These are phyloP conservation scores for Charaxes varanes DNA, from an alignment of 1,140 invertebrate species.

Conservation along the genomic window DNA sequence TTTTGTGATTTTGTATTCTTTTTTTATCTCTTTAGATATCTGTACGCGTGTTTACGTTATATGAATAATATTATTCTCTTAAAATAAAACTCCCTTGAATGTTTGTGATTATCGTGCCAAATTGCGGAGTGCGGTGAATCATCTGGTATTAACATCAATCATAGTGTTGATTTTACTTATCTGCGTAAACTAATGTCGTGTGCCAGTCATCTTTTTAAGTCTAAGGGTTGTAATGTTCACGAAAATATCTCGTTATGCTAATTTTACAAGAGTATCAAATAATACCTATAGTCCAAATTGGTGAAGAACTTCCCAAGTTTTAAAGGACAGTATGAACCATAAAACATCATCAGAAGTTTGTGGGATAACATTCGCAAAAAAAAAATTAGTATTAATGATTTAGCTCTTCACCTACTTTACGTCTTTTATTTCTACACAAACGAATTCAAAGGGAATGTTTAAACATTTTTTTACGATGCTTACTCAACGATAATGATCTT, in stretches of 20 bases:
- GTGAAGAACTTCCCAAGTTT: too few species aligned
- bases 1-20: conserved; percentile 9
- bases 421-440: conserved; percentile 6
- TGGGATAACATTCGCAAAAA: not conserved
- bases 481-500: conserved; percentile 20
- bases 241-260: too few species aligned
- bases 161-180: not conserved
- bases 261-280: too few species aligned
- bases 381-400: too few species aligned
- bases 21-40: conserved; percentile 6
- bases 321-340: too few species aligned
- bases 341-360: too few species aligned
- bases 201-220: too few species aligned
- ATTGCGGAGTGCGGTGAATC: not conserved
- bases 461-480: conserved; percentile 15
- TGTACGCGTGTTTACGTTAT: not conserved
- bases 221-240: too few species aligned
- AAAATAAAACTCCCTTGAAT: too few species aligned
- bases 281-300: too few species aligned
- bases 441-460: conserved; percentile 10
- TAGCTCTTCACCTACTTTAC: not conserved
- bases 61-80: too few species aligned
- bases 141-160: not conserved
- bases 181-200: too few species aligned
- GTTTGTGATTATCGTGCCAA: conserved; percentile 1